Conservation (phyloP, 2,797 vertebrate species). For the Garrulus glandarius region DNA sequence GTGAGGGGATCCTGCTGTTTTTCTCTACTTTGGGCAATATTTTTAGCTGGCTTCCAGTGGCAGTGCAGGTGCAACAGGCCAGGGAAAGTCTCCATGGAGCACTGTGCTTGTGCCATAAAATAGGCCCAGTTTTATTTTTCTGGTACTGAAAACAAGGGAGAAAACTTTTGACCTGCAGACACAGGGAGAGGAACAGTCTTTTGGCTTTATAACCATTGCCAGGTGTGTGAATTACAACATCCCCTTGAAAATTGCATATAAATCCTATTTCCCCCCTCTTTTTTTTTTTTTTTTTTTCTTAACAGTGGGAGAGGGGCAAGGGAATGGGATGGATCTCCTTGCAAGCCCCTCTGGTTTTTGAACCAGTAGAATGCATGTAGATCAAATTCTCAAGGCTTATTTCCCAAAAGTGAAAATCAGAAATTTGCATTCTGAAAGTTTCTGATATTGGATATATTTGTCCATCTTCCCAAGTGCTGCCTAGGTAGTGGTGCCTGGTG, state of each 20-base stretch:
- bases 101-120: not conserved
- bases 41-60: not conserved
- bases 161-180: not conserved
- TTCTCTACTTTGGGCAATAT: not conserved
- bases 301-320: not conserved
- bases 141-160: not conserved
- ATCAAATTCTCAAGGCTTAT: not conserved
- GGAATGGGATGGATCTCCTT: not conserved
- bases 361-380: not conserved
- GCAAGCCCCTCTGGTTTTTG: not conserved
- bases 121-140: not conserved
- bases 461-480: not conserved
- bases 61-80: not conserved
- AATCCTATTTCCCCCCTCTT: rapidly evolving
- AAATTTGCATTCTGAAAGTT: not conserved
- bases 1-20: not conserved
- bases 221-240: not conserved
- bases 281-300: not conserved
- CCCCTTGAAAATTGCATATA: not conserved
- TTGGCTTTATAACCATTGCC: not conserved
- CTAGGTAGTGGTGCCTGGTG: not conserved
- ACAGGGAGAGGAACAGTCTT: not conserved
- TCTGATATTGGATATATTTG: not conserved
- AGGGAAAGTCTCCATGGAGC: not conserved
- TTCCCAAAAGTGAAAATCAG: not conserved